phyloP scores from a whole-genome alignment of 1,140 invertebrate genomes.

The Drosophila carrolli region DNA sequence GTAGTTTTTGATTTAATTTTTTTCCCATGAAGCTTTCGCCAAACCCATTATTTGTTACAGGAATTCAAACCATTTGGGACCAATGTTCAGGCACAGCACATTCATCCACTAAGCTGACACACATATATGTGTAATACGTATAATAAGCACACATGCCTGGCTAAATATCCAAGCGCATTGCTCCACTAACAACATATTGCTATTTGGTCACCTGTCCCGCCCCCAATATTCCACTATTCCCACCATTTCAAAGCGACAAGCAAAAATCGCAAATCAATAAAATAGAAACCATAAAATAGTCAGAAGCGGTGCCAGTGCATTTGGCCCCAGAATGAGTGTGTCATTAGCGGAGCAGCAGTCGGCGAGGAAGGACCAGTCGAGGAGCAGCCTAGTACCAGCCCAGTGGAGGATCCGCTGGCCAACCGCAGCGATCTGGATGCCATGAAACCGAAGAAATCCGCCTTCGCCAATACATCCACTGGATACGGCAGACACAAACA shows the following conservation, averaged over 20 bases:
- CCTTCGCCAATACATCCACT: constrained; percentile 76
- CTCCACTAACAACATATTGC: constrained; percentile 51
- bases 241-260: constrained; percentile 9
- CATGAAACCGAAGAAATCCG: constrained; percentile 79
- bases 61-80: constrained; percentile 4
- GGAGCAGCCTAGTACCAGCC: constrained; percentile 1
- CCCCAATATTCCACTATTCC: constrained; percentile 4
- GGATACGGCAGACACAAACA: constrained; percentile 78
- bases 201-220: constrained; percentile 34
- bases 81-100: constrained; percentile 22
- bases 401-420: background rate
- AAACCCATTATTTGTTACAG: constrained; percentile 7
- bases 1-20: no score
- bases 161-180: constrained; percentile 68
- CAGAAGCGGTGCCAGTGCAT: constrained; percentile 19
- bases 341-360: constrained; percentile 54
- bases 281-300: constrained; percentile 71
- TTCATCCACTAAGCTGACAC: constrained; percentile 55
- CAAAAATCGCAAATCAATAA: constrained; percentile 69
- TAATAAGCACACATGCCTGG: constrained; percentile 64
- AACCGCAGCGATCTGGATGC: constrained; percentile 42
- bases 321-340: constrained; percentile 15
- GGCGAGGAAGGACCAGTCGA: constrained; percentile 35
- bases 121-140: constrained; percentile 34
- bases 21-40: background rate